Conservation (phyloP, 2,113 vertebrate genomes). For the Nanorana parkeri region DNA sequence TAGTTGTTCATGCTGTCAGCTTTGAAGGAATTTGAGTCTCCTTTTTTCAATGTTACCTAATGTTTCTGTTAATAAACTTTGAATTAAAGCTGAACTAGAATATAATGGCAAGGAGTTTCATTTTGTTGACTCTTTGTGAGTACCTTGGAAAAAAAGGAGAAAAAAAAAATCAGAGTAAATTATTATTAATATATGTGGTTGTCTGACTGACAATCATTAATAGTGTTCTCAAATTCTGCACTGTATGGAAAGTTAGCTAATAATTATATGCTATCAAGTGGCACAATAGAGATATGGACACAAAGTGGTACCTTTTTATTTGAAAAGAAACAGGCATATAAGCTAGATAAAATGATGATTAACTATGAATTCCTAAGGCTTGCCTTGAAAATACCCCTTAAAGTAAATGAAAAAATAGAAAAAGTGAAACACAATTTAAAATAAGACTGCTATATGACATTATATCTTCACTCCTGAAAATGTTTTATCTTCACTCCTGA, state of each 20-base stretch:
- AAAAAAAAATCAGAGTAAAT: conserved; percentile 63
- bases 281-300: conserved; percentile 72
- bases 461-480: conserved; percentile 82
- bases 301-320: conserved; percentile 76
- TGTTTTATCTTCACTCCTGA: conserved; percentile 79
- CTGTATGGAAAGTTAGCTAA: conserved; percentile 66
- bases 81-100: conserved; percentile 29
- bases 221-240: conserved; percentile 69
- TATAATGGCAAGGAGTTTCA: conserved; percentile 65
- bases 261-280: conserved; percentile 70
- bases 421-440: conserved; percentile 59
- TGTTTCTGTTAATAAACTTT: conserved; percentile 14
- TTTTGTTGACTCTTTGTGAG: conserved; percentile 66
- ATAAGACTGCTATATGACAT: conserved; percentile 69
- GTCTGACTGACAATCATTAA: conserved; percentile 77
- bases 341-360: conserved; percentile 85
- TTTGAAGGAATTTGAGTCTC: conserved; percentile 68
- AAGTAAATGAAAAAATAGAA: conserved; percentile 67
- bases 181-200: conserved; percentile 73
- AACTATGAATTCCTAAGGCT: conserved; percentile 80
- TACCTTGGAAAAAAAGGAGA: conserved; percentile 65
- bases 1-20: conserved; percentile 71
- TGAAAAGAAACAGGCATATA: conserved; percentile 79
- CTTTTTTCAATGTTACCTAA: conserved; percentile 1
- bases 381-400: conserved; percentile 73